These are phyloP conservation scores for Porites rus DNA, from an alignment of 92 coral and sea anemone species.

Conservation along the genomic window DNA sequence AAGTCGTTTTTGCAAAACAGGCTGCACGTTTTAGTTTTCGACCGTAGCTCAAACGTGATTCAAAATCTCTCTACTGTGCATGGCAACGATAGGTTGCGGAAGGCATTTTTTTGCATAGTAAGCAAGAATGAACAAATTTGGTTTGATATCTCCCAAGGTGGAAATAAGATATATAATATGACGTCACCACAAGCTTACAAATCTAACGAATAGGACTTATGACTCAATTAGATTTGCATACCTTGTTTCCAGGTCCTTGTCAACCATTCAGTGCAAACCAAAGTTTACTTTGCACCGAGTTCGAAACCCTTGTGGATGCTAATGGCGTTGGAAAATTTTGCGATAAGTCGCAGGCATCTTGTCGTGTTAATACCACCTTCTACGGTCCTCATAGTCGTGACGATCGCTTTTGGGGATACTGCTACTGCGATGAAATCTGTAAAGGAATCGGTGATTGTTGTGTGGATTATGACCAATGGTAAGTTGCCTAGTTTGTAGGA, in stretches of 20 bases:
- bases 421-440: slow-evolving; percentile 4
- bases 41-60: too few relatives aligned
- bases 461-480: neutral
- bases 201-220: too few relatives aligned
- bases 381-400: neutral
- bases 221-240: too few relatives aligned
- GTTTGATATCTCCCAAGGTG: too few relatives aligned
- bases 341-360: neutral
- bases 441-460: slow-evolving; percentile 6
- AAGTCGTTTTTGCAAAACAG: too few relatives aligned
- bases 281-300: neutral
- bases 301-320: neutral
- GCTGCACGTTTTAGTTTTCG: too few relatives aligned
- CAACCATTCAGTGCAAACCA: neutral
- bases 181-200: too few relatives aligned
- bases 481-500: neutral
- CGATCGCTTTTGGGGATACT: neutral
- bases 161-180: too few relatives aligned
- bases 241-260: slow-evolving; percentile 21
- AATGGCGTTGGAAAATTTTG: neutral
- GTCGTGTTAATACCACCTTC: neutral
- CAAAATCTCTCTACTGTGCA: too few relatives aligned
- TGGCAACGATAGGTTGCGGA: too few relatives aligned
- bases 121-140: too few relatives aligned
- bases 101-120: too few relatives aligned